Conservation (phyloP, 2,888 invertebrate genomes). For the Chaetoderma sp. region DNA sequence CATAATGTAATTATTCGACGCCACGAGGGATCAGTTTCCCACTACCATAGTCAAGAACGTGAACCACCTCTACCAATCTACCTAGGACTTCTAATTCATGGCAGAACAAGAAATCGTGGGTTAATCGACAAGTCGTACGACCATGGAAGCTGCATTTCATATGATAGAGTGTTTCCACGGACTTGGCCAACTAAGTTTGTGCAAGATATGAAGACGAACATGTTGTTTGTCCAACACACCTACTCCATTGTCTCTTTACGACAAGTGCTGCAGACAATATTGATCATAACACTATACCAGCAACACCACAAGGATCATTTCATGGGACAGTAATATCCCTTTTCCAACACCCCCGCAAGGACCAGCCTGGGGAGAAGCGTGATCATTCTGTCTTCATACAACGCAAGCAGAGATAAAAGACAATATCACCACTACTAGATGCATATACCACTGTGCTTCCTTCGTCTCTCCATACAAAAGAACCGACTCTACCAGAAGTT, state of each 20-base stretch:
- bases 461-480: neutral
- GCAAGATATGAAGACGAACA: slow-evolving; percentile 10
- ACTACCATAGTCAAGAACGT: slow-evolving; percentile 12
- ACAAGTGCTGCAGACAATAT: slow-evolving; percentile 23
- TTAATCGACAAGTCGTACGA: slow-evolving; percentile 17
- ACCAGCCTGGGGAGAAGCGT: slow-evolving; percentile 7
- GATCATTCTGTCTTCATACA: neutral
- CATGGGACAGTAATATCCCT: slow-evolving; percentile 23
- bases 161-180: slow-evolving; percentile 22
- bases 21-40: neutral
- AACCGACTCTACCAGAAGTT: neutral
- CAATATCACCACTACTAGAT: neutral
- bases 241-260: slow-evolving; percentile 15
- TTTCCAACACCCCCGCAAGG: slow-evolving; percentile 10
- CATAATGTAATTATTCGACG: slow-evolving; percentile 3
- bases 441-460: too few relatives aligned
- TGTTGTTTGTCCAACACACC: slow-evolving; percentile 17
- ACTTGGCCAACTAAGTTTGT: slow-evolving; percentile 17
- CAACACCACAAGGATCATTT: slow-evolving; percentile 24
- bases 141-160: slow-evolving; percentile 25
- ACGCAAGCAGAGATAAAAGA: neutral
- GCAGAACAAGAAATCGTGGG: slow-evolving; percentile 12
- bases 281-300: slow-evolving; percentile 25
- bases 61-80: slow-evolving; percentile 28
- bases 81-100: slow-evolving; percentile 21